Percentiles rank a stretch among this genome's conserved stretches.
Conservation (phyloP, 2,888 invertebrate species). For the Camponotus fellah region DNA sequence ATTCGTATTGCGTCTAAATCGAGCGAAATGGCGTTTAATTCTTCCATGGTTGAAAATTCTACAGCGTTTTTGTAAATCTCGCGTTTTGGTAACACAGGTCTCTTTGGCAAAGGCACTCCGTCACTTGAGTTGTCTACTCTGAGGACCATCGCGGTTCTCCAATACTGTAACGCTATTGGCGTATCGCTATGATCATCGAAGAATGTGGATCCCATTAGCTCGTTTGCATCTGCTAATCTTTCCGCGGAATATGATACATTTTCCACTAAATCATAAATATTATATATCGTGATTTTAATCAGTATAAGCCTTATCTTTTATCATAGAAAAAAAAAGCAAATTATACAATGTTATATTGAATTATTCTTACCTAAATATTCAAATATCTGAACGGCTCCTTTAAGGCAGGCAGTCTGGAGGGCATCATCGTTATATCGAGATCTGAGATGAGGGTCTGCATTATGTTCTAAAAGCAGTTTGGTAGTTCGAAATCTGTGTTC, state of each 20-base stretch:
- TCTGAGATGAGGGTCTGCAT: slow-evolving; percentile 92
- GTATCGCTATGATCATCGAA: slow-evolving; percentile 95
- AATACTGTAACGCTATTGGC: slow-evolving; percentile 90
- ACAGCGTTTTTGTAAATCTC: slow-evolving; percentile 89
- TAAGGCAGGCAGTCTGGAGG: slow-evolving; percentile 94
- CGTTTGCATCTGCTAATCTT: slow-evolving; percentile 94
- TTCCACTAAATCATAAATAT: slow-evolving; percentile 75
- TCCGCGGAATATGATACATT: slow-evolving; percentile 89
- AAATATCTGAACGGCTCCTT: slow-evolving; percentile 91
- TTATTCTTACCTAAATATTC: slow-evolving; percentile 88
- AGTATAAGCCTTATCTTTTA: not conserved
- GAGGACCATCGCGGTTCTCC: slow-evolving; percentile 93
- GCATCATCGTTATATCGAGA: slow-evolving; percentile 96
- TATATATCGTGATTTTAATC: slow-evolving; percentile 8
- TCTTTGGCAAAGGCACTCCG: slow-evolving; percentile 86
- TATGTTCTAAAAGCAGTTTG: slow-evolving; percentile 92
- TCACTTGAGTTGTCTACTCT: slow-evolving; percentile 83
- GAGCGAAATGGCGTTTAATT: slow-evolving; percentile 91
- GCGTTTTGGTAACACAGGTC: slow-evolving; percentile 87
- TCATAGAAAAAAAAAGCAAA: not conserved
- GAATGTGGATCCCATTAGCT: slow-evolving; percentile 95
- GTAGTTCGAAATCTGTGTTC: slow-evolving; percentile 94
- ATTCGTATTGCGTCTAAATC: slow-evolving; percentile 95
- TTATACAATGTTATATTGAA: slow-evolving; percentile 1
- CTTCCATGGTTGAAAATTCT: slow-evolving; percentile 92